These are phyloP conservation scores for Ictalurus furcatus DNA, from an alignment of 2,113 vertebrate genomes.

Conservation along the genomic window DNA sequence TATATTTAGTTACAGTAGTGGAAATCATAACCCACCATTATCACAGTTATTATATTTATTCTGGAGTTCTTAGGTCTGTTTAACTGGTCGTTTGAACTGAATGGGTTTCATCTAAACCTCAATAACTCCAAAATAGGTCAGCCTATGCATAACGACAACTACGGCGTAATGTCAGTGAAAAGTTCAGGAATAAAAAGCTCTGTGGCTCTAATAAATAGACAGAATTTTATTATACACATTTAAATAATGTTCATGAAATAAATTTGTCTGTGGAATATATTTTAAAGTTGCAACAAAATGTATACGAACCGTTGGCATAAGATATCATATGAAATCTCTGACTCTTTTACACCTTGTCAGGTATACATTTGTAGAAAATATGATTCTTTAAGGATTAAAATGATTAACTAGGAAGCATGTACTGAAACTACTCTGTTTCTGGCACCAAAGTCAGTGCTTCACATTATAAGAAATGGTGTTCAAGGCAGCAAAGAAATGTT, in stretches of 20 bases:
- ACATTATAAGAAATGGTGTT: neutral
- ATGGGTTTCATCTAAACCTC: neutral
- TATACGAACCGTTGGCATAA: neutral
- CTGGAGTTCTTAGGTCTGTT: neutral
- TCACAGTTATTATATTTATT: constrained; percentile 13
- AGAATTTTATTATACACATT: neutral
- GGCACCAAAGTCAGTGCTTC: neutral
- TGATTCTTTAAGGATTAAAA: neutral
- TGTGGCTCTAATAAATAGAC: neutral
- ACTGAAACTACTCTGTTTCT: neutral
- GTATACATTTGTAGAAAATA: neutral
- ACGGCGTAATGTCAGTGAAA: neutral
- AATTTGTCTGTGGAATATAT: neutral
- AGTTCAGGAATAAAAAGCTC: neutral
- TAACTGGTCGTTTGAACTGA: neutral
- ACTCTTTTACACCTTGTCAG: too few relatives aligned
- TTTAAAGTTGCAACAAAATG: neutral
- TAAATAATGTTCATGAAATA: neutral
- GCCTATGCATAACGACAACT: neutral
- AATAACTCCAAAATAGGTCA: neutral
- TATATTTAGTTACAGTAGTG: neutral
- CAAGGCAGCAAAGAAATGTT: neutral
- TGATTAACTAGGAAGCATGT: neutral
- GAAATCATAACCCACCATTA: constrained; percentile 5
- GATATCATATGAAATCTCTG: neutral